Conservation (phyloP, 2,888 invertebrate genomes). For the Drosophila helvetica region DNA sequence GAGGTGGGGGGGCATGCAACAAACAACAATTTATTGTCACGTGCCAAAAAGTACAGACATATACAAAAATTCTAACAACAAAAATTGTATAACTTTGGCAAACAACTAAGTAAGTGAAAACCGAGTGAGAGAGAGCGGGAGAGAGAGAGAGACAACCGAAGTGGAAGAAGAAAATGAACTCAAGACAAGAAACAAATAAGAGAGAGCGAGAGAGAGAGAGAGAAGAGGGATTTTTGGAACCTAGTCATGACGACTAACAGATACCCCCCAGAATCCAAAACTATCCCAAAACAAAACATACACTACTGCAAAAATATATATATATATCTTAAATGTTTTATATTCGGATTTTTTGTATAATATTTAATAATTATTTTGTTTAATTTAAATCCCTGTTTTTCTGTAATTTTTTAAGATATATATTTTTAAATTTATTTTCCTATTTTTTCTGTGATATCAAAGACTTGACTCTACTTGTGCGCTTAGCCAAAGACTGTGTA, state of each 20-base stretch:
- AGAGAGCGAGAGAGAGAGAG: neutral
- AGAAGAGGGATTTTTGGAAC: neutral
- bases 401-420: too few species aligned
- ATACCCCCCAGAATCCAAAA: neutral
- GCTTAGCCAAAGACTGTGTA: too few species aligned
- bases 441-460: too few species aligned
- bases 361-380: too few species aligned
- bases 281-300: neutral
- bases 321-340: too few species aligned
- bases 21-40: constrained; percentile 76
- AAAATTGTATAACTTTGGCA: constrained; percentile 69
- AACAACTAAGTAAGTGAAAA: constrained; percentile 63
- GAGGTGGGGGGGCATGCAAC: constrained; percentile 4
- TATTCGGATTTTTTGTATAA: too few species aligned
- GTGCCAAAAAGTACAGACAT: constrained; percentile 73
- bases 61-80: constrained; percentile 31
- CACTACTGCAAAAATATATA: too few species aligned
- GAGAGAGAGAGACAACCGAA: constrained; percentile 15
- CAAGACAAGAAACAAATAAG: neutral
- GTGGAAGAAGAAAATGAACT: constrained; percentile 14
- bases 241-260: neutral
- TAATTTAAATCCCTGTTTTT: too few species aligned
- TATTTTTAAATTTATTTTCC: too few species aligned
- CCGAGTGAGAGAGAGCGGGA: constrained; percentile 24
- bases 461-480: too few species aligned